A percentile compares a stretch with the other conserved stretches of the same genome.
Conservation (phyloP, 1,140 invertebrate genomes). For the Bombus cullumanus region DNA sequence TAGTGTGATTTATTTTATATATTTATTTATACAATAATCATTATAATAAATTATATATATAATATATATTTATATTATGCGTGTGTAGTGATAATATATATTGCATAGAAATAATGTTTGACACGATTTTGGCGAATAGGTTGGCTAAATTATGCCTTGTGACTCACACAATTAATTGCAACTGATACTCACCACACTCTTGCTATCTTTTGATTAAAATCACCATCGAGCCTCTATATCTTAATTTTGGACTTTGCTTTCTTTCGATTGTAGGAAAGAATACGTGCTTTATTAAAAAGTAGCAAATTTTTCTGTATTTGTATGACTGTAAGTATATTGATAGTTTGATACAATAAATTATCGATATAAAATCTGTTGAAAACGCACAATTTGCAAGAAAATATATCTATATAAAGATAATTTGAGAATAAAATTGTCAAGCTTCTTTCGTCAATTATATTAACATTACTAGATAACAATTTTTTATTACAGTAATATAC, state of each 20-base stretch:
- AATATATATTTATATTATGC: conserved; percentile 63
- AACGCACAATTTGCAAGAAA: not conserved
- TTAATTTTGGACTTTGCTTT: conserved; percentile 68
- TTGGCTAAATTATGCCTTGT: conserved; percentile 69
- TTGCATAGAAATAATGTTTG: conserved; percentile 78
- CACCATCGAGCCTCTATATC: conserved; percentile 72
- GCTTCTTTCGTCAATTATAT: not conserved
- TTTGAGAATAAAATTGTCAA: not conserved
- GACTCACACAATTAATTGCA: conserved; percentile 70
- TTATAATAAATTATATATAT: conserved; percentile 76
- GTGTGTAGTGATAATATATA: conserved; percentile 58
- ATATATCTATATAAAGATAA: not conserved
- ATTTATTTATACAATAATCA: conserved; percentile 78
- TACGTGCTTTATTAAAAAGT: conserved; percentile 59
- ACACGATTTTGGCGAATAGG: conserved; percentile 76
- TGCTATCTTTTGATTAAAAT: conserved; percentile 71
- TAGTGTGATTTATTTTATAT: conserved; percentile 68
- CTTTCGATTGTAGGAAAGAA: conserved; percentile 50
- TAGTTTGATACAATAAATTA: not conserved
- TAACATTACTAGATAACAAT: too few relatives aligned
- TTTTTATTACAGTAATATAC: not conserved
- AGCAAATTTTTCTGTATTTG: conserved; percentile 30
- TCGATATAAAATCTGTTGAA: not conserved
- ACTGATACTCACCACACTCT: conserved; percentile 64
- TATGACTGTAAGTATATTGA: too few relatives aligned